Conservation (phyloP, 1,140 invertebrate species). For the Lethrus apterus region DNA sequence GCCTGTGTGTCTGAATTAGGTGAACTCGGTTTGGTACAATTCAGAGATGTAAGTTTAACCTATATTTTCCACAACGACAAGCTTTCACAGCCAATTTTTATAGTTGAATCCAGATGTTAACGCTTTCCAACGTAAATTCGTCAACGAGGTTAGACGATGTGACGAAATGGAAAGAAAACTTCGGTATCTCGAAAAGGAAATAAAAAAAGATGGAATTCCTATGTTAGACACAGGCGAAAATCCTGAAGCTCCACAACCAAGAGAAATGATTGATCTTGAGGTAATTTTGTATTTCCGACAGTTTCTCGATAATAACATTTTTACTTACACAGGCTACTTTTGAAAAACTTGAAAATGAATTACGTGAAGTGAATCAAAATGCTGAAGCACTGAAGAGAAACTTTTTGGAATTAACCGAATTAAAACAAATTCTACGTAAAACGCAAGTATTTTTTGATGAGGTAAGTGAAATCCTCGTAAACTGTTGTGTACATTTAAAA, state of each 20-base stretch:
- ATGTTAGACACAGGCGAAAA: constrained; percentile 97
- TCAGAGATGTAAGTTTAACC: constrained; percentile 78
- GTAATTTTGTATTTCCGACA: no score
- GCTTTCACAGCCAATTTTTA: constrained; percentile 8
- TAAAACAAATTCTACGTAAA: constrained; percentile 92
- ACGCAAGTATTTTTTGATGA: constrained; percentile 98
- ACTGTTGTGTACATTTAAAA: constrained; percentile 11
- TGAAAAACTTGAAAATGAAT: constrained; percentile 91
- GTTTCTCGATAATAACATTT: no score
- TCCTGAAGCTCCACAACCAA: constrained; percentile 94
- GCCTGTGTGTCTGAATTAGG: constrained; percentile 88
- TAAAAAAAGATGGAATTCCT: constrained; percentile 93
- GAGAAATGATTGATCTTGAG: constrained; percentile 99
- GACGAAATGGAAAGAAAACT: constrained; percentile 95
- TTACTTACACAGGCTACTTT: constrained; percentile 87
- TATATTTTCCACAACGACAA: constrained; percentile 10
- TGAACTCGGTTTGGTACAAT: constrained; percentile 88
- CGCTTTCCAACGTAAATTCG: constrained; percentile 92
- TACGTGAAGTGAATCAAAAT: constrained; percentile 96
- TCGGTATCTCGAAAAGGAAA: constrained; percentile 95
- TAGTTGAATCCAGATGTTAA: constrained; percentile 91
- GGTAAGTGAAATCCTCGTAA: constrained; percentile 58
- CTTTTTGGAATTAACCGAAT: constrained; percentile 90
- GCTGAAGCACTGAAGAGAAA: constrained; percentile 94
- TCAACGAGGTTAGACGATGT: constrained; percentile 88